Evolutionary conservation across 2,888 invertebrate species (phyloP).

Genomic region (Aspidiotus destructor): DNA sequence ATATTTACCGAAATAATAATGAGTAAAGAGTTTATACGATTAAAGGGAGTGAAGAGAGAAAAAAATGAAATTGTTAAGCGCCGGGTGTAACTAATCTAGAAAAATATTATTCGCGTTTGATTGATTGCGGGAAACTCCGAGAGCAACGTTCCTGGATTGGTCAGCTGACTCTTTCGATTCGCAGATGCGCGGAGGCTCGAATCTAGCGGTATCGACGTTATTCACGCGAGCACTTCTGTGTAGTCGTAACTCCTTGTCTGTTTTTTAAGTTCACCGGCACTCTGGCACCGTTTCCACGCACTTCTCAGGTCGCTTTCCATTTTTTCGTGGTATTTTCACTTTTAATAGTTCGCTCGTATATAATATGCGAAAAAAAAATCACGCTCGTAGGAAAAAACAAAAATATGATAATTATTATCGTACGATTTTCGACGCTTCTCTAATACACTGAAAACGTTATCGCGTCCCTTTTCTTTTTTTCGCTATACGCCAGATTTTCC

Average conservation of each 20-base stretch:
- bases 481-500: background rate
- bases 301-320: conserved; percentile 20
- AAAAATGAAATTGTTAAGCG: background rate
- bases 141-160: conserved; percentile 12
- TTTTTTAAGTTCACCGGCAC: conserved; percentile 33
- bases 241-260: conserved; percentile 21
- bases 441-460: background rate
- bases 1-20: background rate
- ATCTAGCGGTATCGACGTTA: conserved; percentile 26
- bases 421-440: background rate
- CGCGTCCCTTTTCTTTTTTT: background rate
- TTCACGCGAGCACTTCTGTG: conserved; percentile 10
- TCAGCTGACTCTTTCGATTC: conserved; percentile 24
- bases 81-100: conserved; percentile 1
- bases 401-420: background rate
- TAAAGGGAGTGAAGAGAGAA: background rate
- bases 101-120: conserved; percentile 24
- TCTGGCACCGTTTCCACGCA: conserved; percentile 31
- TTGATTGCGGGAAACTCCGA: conserved; percentile 13
- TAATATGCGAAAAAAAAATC: too few species aligned
- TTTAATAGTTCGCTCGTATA: background rate
- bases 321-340: background rate
- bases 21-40: background rate
- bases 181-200: conserved; percentile 26
- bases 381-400: too few species aligned